Percentiles rank a stretch among this genome's conserved stretches.
Conservation (phyloP, 2,888 invertebrate genomes). For the Netelia inedita region DNA sequence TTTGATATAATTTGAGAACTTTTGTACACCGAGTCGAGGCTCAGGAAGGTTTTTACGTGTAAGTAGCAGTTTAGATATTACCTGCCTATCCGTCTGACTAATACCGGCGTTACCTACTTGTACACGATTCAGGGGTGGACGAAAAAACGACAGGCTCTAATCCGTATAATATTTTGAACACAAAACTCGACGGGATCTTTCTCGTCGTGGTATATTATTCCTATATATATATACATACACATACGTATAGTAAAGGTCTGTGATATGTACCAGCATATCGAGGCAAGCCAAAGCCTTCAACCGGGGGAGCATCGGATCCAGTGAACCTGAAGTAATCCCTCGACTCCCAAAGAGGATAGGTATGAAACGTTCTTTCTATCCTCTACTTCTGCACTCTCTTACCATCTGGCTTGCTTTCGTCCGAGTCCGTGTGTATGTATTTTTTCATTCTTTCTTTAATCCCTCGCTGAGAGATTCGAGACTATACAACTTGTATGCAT, state of each 20-base stretch:
- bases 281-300: constrained; percentile 72
- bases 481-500: constrained; percentile 24
- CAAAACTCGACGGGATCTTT: constrained; percentile 58
- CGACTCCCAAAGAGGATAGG: constrained; percentile 73
- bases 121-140: constrained; percentile 25
- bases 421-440: constrained; percentile 20
- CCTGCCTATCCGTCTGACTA: constrained; percentile 61
- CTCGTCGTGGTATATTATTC: constrained; percentile 26
- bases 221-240: constrained; percentile 40
- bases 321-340: constrained; percentile 78
- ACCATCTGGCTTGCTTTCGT: constrained; percentile 49
- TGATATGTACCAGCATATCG: constrained; percentile 39
- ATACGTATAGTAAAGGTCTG: constrained; percentile 19
- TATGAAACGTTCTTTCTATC: constrained; percentile 43
- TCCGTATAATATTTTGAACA: constrained; percentile 65
- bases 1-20: not conserved
- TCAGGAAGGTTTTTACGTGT: constrained; percentile 16
- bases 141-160: constrained; percentile 47
- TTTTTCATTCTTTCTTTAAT: constrained; percentile 50
- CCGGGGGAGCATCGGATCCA: constrained; percentile 73
- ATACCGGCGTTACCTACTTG: constrained; percentile 66
- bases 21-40: not conserved
- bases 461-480: constrained; percentile 40
- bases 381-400: constrained; percentile 23
- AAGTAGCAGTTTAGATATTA: constrained; percentile 64